phyloP scores from a whole-genome alignment of 1,140 invertebrate species.

The Chironomus tepperi region DNA sequence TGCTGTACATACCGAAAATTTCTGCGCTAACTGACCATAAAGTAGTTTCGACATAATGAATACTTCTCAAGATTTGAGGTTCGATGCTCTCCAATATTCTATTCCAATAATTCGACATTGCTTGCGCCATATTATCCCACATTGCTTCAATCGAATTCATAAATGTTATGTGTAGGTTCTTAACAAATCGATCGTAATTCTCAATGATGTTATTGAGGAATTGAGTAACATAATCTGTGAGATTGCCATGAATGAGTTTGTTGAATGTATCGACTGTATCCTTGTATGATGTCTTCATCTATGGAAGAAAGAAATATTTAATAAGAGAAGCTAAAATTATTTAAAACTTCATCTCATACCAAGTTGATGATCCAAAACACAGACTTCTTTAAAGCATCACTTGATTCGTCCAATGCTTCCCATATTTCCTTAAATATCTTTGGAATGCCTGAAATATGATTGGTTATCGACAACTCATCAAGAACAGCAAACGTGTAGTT shows the following conservation, averaged over 20 bases:
- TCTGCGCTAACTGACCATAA: conserved; percentile 63
- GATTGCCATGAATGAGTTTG: conserved; percentile 60
- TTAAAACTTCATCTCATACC: conserved; percentile 32
- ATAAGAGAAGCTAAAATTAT: not conserved
- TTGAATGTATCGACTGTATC: conserved; percentile 57
- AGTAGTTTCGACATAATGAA: conserved; percentile 64
- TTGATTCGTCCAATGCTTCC: conserved; percentile 74
- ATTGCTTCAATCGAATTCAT: conserved; percentile 64
- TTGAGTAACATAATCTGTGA: conserved; percentile 55
- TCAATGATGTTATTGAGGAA: conserved; percentile 57
- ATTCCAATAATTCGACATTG: conserved; percentile 58
- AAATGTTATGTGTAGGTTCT: conserved; percentile 65
- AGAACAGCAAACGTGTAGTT: conserved; percentile 56
- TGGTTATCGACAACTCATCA: conserved; percentile 67
- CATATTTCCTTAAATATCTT: conserved; percentile 71
- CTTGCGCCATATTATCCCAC: conserved; percentile 52
- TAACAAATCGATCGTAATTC: conserved; percentile 68
- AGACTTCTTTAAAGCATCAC: conserved; percentile 62
- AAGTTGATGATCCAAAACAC: conserved; percentile 64
- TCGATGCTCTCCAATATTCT: conserved; percentile 59
- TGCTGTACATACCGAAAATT: conserved; percentile 42
- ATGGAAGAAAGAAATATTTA: conserved; percentile 27
- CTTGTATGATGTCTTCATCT: conserved; percentile 57
- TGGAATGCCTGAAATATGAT: conserved; percentile 65
- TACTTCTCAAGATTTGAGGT: conserved; percentile 62